These are phyloP conservation scores for Xanthia icteritia DNA, from an alignment of 2,888 invertebrate genomes.

Conservation along the genomic window DNA sequence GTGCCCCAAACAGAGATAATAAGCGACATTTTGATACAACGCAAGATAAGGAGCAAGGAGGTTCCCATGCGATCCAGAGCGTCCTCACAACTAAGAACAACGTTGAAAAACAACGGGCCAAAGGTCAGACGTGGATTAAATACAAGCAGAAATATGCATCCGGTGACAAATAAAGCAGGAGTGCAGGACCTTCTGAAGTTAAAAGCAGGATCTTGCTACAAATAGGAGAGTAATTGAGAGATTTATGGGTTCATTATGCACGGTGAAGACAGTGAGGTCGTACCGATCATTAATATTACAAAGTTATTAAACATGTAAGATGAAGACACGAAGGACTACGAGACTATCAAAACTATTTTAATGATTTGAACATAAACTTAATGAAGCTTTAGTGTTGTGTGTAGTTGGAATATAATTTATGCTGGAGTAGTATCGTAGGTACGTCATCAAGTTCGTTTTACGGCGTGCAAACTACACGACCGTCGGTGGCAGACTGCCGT, in stretches of 20 bases:
- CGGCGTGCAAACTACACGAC: slow-evolving; percentile 76
- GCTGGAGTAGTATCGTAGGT: slow-evolving; percentile 66
- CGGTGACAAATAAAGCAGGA: slow-evolving; percentile 61
- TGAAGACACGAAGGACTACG: slow-evolving; percentile 71
- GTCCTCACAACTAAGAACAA: slow-evolving; percentile 74
- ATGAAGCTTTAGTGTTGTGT: slow-evolving; percentile 67
- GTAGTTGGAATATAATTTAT: slow-evolving; percentile 73
- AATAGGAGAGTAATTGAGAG: slow-evolving; percentile 67
- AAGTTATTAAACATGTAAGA: slow-evolving; percentile 73
- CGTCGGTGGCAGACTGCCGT: slow-evolving; percentile 74
- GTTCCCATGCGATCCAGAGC: slow-evolving; percentile 87
- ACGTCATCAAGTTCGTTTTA: slow-evolving; percentile 65
- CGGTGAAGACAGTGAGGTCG: slow-evolving; percentile 63
- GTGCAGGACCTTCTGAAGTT: slow-evolving; percentile 46
- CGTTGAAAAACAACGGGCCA: slow-evolving; percentile 74
- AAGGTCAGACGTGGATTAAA: slow-evolving; percentile 84
- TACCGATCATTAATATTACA: slow-evolving; percentile 71
- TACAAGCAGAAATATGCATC: slow-evolving; percentile 75
- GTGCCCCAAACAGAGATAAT: slow-evolving; percentile 88
- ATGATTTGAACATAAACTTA: slow-evolving; percentile 71
- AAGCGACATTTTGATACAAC: slow-evolving; percentile 89
- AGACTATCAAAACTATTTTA: slow-evolving; percentile 73
- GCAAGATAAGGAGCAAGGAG: slow-evolving; percentile 84
- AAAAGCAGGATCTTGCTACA: slow-evolving; percentile 53
- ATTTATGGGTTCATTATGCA: slow-evolving; percentile 71